These are phyloP conservation scores for Pangasius larnaudii DNA, from an alignment of 2,797 vertebrate species.

Conservation along the genomic window DNA sequence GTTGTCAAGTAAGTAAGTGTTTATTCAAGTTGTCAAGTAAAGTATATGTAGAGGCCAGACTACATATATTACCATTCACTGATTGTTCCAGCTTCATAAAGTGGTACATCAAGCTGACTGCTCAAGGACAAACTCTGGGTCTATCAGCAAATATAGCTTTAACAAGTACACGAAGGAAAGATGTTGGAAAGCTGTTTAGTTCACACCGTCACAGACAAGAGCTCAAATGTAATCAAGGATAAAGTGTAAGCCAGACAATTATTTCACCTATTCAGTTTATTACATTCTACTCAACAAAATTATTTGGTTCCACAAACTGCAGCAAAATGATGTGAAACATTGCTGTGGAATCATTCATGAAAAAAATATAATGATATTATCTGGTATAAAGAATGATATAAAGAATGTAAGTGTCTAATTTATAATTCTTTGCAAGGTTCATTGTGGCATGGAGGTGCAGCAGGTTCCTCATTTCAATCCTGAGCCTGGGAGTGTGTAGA, in stretches of 20 bases:
- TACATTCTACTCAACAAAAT: neutral
- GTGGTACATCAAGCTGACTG: neutral
- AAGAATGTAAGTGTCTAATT: neutral
- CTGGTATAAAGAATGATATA: neutral
- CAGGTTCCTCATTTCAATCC: neutral
- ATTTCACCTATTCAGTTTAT: neutral
- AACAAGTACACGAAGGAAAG: neutral
- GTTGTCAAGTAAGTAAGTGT: neutral
- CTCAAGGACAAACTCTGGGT: constrained; percentile 10
- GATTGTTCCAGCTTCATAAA: neutral
- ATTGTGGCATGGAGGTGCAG: neutral
- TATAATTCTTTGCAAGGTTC: neutral
- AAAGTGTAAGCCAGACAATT: neutral
- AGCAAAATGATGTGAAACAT: too few species aligned
- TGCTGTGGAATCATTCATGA: too few species aligned
- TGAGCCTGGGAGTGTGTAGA: neutral
- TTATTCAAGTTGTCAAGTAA: neutral
- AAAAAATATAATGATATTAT: neutral
- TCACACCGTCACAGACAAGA: neutral
- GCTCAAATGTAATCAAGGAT: neutral
- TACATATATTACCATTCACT: neutral
- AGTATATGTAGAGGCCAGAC: neutral
- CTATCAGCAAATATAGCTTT: neutral
- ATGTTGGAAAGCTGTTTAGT: neutral
- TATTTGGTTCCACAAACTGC: neutral